Percentiles rank a stretch among this genome's conserved stretches.
These are phyloP conservation scores for Leucophenga maculata DNA, from an alignment of 2,888 invertebrate genomes.

Conservation along the genomic window DNA sequence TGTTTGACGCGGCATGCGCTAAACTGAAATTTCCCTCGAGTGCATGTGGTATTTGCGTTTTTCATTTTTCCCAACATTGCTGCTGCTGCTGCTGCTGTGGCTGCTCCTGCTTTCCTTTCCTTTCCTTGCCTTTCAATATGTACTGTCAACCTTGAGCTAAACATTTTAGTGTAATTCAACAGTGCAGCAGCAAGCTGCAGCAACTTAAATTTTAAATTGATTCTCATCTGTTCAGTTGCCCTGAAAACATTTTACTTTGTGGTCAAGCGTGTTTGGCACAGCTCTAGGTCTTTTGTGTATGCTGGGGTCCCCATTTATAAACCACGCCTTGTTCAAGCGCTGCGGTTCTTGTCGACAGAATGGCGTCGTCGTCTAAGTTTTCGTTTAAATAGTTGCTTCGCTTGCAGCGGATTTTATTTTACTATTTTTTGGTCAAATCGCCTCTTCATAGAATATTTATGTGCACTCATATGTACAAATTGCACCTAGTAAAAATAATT, in stretches of 20 bases:
- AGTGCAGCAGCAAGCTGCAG: not conserved
- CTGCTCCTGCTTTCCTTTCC: slow-evolving; percentile 52
- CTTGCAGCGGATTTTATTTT: not conserved
- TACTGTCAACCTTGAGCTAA: slow-evolving; percentile 7
- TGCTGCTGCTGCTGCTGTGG: slow-evolving; percentile 27
- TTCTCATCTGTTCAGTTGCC: slow-evolving; percentile 30
- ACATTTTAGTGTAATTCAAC: slow-evolving; percentile 7
- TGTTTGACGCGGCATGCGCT: slow-evolving; percentile 3
- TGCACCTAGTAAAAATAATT: not conserved
- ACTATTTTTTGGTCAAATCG: not conserved
- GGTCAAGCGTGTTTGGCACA: slow-evolving; percentile 59
- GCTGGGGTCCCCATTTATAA: no score
- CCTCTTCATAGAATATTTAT: not conserved
- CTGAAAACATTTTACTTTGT: slow-evolving; percentile 63
- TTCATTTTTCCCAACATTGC: slow-evolving; percentile 22
- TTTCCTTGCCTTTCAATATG: slow-evolving; percentile 56
- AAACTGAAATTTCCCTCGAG: slow-evolving; percentile 54
- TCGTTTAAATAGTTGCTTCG: not conserved
- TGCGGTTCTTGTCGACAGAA: not conserved
- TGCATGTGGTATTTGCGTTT: slow-evolving; percentile 17
- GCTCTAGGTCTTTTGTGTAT: slow-evolving; percentile 6
- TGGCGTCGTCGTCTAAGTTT: no score
- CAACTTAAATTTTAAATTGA: slow-evolving; percentile 21
- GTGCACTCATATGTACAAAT: no score
- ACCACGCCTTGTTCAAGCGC: not conserved